These are phyloP conservation scores for Poeciliopsis prolifica DNA, from an alignment of 2,113 vertebrate genomes.

Conservation along the genomic window DNA sequence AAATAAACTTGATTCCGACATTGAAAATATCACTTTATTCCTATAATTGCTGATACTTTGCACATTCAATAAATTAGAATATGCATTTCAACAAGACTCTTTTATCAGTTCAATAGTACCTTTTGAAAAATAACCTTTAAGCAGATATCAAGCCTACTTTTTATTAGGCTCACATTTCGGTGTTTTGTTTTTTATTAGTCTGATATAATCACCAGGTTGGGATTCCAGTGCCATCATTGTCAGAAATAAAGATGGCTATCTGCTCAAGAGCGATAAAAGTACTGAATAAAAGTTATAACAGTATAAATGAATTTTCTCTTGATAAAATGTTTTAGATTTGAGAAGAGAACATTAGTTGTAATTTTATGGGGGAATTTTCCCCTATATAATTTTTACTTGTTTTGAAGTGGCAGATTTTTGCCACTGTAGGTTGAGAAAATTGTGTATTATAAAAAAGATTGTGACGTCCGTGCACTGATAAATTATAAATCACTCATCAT, in stretches of 20 bases:
- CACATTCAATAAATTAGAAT: not conserved
- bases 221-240: no score
- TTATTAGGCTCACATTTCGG: not conserved
- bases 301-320: no score
- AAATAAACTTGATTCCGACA: not conserved
- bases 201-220: no score
- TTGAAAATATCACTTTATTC: not conserved
- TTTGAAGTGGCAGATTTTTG: no score
- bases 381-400: no score
- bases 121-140: not conserved
- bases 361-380: no score
- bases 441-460: not conserved
- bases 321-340: no score
- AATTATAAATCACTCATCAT: not conserved
- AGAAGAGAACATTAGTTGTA: no score
- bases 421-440: not conserved
- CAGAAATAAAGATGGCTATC: no score
- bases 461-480: not conserved
- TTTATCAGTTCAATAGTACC: not conserved
- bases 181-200: no score
- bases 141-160: not conserved
- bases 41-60: not conserved
- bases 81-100: not conserved
- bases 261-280: no score
- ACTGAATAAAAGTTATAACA: no score